phyloP scores from a whole-genome alignment of 1,140 invertebrate genomes.

The Anastrepha ludens region DNA sequence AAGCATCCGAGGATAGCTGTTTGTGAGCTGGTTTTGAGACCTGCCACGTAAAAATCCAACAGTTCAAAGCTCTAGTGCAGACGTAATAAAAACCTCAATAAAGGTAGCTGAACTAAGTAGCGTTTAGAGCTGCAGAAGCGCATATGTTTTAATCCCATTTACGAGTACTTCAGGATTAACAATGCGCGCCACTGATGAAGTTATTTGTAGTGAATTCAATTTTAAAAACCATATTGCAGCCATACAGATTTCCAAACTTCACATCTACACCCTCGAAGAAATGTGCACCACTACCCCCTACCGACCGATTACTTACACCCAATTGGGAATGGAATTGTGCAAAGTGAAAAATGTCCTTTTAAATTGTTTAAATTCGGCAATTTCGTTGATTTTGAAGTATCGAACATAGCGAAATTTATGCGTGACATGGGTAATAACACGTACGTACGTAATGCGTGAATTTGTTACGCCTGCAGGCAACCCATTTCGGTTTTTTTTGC shows the following conservation, averaged over 20 bases:
- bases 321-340: conserved; percentile 28
- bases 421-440: conserved; percentile 29
- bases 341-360: conserved; percentile 51
- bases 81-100: no score
- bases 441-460: conserved; percentile 17
- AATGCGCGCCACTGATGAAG: no score
- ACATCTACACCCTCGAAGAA: neutral
- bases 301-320: conserved; percentile 9
- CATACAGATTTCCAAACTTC: neutral
- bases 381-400: conserved; percentile 27
- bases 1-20: no score
- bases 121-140: no score
- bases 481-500: neutral
- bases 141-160: no score
- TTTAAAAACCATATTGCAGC: neutral
- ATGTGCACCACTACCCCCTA: neutral
- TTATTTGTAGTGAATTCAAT: neutral
- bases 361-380: conserved; percentile 34
- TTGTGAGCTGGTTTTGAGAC: no score
- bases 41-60: no score
- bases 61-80: no score
- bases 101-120: no score
- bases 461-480: conserved; percentile 38
- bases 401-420: conserved; percentile 6
- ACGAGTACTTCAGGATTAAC: no score